Percentiles rank a stretch among this genome's conserved stretches.
Evolutionary conservation across 2,113 vertebrate species (phyloP).

Genomic region (Balaeniceps rex): DNA sequence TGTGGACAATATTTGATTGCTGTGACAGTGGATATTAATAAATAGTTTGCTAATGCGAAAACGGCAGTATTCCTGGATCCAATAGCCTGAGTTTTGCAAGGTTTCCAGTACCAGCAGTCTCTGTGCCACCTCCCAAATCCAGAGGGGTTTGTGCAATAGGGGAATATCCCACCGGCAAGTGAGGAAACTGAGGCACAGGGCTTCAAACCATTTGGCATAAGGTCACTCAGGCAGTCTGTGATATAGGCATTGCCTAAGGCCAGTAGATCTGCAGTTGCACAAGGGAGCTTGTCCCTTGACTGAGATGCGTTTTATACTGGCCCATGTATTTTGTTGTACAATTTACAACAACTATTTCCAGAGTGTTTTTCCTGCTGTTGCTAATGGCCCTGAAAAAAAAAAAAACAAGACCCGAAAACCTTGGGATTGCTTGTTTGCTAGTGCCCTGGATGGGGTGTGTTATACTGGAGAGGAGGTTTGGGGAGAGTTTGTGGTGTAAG

Average conservation of each 20-base stretch:
- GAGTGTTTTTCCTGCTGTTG: background rate
- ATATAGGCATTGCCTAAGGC: background rate
- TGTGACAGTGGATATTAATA: background rate
- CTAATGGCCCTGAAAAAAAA: background rate
- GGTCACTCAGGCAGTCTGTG: background rate
- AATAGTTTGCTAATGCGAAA: background rate
- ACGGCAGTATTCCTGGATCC: background rate
- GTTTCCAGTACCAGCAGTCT: background rate
- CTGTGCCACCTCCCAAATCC: background rate
- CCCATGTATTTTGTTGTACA: fast-evolving
- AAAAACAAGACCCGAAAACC: background rate
- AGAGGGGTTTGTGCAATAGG: background rate
- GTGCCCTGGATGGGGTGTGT: background rate
- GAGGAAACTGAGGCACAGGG: background rate
- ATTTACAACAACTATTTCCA: background rate
- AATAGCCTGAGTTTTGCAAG: background rate
- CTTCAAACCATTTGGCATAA: fast-evolving
- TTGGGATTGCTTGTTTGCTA: fast-evolving
- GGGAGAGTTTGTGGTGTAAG: background rate
- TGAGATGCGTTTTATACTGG: background rate
- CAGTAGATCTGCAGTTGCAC: background rate
- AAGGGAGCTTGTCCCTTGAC: background rate
- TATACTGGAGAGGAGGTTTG: background rate
- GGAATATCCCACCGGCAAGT: background rate
- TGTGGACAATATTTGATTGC: background rate